These are phyloP conservation scores for Cyrtonyx montezumae DNA, from an alignment of 2,113 vertebrate species.

Conservation along the genomic window DNA sequence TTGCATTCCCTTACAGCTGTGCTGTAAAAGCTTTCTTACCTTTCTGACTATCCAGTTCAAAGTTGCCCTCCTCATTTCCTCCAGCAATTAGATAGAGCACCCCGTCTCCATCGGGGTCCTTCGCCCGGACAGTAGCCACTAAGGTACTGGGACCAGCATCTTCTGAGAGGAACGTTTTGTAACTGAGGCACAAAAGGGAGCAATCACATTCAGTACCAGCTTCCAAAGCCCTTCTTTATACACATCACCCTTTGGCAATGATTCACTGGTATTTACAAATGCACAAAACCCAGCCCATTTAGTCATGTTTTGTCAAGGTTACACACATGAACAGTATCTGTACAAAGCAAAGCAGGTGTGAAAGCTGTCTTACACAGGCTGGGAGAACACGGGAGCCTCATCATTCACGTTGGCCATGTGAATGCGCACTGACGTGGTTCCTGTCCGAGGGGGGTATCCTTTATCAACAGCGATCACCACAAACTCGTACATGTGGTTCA, in stretches of 20 bases:
- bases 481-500: slow-evolving; percentile 90
- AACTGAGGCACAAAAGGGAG: slow-evolving; percentile 69
- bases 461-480: slow-evolving; percentile 88
- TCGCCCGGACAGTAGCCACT: slow-evolving; percentile 87
- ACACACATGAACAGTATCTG: rapidly evolving
- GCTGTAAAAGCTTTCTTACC: slow-evolving; percentile 67
- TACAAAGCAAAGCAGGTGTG: rapidly evolving
- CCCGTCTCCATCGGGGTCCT: slow-evolving; percentile 89
- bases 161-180: slow-evolving; percentile 90
- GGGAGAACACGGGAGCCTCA: slow-evolving; percentile 88
- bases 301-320: background rate
- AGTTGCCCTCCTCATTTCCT: slow-evolving; percentile 91
- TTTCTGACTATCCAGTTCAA: slow-evolving; percentile 89
- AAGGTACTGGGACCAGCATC: slow-evolving; percentile 89
- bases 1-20: background rate
- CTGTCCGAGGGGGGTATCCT: slow-evolving; percentile 84
- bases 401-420: slow-evolving; percentile 87
- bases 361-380: slow-evolving; percentile 75
- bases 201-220: background rate
- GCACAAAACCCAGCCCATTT: background rate
- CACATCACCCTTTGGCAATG: background rate
- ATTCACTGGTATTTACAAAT: background rate
- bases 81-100: slow-evolving; percentile 87
- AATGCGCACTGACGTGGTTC: slow-evolving; percentile 86
- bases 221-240: background rate